A percentile compares a stretch with the other conserved stretches of the same genome.
phyloP scores from a whole-genome alignment of 2,888 invertebrate species.

The Caenorhabditis drosophilae region DNA sequence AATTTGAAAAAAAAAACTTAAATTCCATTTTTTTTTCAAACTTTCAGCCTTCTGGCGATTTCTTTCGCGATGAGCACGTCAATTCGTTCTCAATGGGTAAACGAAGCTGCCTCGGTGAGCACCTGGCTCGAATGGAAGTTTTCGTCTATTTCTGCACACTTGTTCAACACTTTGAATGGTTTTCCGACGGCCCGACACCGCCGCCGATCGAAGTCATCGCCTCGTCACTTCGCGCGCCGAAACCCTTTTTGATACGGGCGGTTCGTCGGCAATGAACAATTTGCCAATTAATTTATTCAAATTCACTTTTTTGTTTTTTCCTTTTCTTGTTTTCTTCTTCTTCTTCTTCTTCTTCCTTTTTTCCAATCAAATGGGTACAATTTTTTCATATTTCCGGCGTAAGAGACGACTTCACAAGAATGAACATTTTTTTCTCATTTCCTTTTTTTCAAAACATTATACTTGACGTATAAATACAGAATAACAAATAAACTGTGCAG shows the following conservation, averaged over 20 bases:
- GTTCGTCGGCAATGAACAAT: conserved; percentile 17
- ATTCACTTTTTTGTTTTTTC: neutral
- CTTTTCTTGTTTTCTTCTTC: neutral
- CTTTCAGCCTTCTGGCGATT: conserved; percentile 32
- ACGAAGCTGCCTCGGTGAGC: conserved; percentile 40
- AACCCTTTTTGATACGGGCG: conserved; percentile 31
- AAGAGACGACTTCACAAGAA: no score
- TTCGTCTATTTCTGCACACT: conserved; percentile 46
- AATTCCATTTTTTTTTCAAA: neutral
- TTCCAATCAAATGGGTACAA: no score
- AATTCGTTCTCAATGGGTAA: conserved; percentile 48
- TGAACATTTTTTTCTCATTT: no score
- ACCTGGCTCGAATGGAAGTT: conserved; percentile 43
- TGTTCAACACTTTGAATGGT: conserved; percentile 43
- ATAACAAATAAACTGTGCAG: no score
- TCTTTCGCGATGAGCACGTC: conserved; percentile 37
- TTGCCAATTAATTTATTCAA: neutral
- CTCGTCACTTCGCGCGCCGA: conserved; percentile 39
- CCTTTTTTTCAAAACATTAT: no score
- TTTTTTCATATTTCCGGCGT: no score
- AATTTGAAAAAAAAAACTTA: neutral
- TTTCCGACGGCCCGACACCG: conserved; percentile 15
- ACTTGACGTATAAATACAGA: no score
- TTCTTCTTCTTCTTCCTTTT: neutral
- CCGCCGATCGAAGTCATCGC: conserved; percentile 41